A percentile compares a stretch with the other conserved stretches of the same genome.
These are phyloP conservation scores for Yponomeuta sedellus DNA, from an alignment of 2,888 invertebrate species.

Conservation along the genomic window DNA sequence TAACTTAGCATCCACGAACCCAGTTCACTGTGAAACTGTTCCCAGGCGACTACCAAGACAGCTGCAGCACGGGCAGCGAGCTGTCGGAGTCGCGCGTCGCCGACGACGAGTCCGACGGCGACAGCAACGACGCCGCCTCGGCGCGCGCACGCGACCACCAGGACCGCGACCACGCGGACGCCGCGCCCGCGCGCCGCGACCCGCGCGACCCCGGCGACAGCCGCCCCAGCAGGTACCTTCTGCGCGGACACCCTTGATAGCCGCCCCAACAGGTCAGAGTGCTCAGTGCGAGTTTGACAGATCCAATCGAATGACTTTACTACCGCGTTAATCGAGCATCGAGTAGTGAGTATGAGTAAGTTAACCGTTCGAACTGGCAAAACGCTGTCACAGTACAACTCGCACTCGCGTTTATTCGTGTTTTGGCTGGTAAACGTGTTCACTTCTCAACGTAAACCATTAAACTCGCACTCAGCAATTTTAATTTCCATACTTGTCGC, in stretches of 20 bases:
- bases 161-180: constrained; percentile 30
- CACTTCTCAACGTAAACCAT: too few species aligned
- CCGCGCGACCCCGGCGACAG: constrained; percentile 31
- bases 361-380: too few species aligned
- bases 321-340: too few species aligned
- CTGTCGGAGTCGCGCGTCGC: constrained; percentile 52
- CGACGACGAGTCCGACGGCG: constrained; percentile 69
- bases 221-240: constrained; percentile 31
- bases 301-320: too few species aligned
- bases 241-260: neutral
- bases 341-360: too few species aligned
- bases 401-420: too few species aligned
- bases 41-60: constrained; percentile 70
- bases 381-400: too few species aligned
- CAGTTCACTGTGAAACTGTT: too few species aligned
- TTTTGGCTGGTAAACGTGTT: too few species aligned
- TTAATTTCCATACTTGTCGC: too few species aligned
- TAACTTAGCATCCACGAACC: too few species aligned
- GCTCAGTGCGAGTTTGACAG: neutral
- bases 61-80: constrained; percentile 68
- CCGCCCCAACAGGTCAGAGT: neutral
- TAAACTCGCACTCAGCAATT: too few species aligned
- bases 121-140: constrained; percentile 46
- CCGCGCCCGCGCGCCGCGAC: constrained; percentile 34
- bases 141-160: constrained; percentile 26